Conservation (phyloP, 2,113 vertebrate species). For the Micromys minutus region DNA sequence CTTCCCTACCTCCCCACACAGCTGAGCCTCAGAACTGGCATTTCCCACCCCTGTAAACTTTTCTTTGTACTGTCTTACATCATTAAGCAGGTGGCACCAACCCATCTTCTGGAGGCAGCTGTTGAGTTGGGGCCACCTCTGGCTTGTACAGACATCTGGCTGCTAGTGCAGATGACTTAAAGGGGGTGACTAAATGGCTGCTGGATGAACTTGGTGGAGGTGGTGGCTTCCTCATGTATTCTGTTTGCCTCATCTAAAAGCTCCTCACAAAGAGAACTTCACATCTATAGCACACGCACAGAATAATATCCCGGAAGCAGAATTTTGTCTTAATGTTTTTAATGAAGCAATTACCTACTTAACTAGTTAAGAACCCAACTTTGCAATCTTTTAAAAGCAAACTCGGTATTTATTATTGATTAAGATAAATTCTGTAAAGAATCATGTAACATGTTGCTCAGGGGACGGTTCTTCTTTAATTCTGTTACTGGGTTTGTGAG, state of each 20-base stretch:
- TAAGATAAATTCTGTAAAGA: background rate
- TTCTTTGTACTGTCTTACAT: background rate
- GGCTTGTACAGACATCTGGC: background rate
- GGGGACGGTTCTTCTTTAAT: background rate
- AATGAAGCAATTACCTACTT: background rate
- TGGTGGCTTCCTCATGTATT: rapidly evolving
- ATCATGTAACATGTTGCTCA: background rate
- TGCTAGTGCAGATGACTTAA: background rate
- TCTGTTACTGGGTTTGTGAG: background rate
- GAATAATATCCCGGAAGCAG: background rate
- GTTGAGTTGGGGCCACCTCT: background rate
- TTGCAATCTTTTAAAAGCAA: background rate
- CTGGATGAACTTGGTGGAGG: background rate
- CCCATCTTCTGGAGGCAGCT: background rate
- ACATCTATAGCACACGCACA: background rate
- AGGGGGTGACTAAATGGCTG: rapidly evolving
- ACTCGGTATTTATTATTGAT: background rate
- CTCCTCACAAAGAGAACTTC: background rate
- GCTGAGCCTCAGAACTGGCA: no score
- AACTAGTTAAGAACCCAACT: background rate
- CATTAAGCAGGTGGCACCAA: background rate
- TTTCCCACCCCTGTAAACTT: background rate
- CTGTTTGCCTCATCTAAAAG: background rate
- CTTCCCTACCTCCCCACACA: background rate
- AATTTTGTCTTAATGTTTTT: background rate